These are phyloP conservation scores for Riparia riparia DNA, from an alignment of 2,113 vertebrate species.

Conservation along the genomic window DNA sequence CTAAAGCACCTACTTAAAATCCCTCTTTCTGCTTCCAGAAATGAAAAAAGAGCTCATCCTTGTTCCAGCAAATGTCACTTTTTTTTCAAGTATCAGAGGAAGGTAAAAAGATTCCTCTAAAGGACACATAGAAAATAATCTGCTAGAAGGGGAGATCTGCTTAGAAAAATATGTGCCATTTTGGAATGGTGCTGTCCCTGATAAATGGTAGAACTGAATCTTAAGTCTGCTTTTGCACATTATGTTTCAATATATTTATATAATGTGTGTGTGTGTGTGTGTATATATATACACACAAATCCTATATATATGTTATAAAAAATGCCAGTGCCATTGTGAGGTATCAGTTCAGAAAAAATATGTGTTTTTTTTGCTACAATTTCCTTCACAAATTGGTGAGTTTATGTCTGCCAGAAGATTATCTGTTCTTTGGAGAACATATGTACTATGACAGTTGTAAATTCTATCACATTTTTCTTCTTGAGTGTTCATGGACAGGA, in stretches of 20 bases:
- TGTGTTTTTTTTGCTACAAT: neutral
- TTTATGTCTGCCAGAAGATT: constrained; percentile 38
- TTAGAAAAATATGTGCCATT: neutral
- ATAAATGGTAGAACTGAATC: neutral
- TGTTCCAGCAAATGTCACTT: neutral
- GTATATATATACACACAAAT: neutral
- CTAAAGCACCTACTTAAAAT: neutral
- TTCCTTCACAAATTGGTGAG: constrained; percentile 7
- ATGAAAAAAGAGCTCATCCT: neutral
- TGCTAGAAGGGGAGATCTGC: neutral
- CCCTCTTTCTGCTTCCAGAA: neutral
- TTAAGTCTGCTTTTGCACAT: neutral
- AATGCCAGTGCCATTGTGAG: neutral
- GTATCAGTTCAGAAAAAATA: constrained; percentile 40
- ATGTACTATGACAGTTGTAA: constrained; percentile 33
- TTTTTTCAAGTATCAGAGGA: neutral
- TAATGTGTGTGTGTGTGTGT: no score
- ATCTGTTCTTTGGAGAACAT: constrained; percentile 12
- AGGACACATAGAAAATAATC: neutral
- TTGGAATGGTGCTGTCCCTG: neutral
- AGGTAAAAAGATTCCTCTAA: neutral
- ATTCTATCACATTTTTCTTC: constrained; percentile 50
- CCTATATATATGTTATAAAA: neutral
- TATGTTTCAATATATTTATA: constrained; percentile 2
- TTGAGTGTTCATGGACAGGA: neutral